Evolutionary conservation across 2,113 vertebrate genomes (phyloP).

Genomic region (Trichomycterus rosablanca): DNA sequence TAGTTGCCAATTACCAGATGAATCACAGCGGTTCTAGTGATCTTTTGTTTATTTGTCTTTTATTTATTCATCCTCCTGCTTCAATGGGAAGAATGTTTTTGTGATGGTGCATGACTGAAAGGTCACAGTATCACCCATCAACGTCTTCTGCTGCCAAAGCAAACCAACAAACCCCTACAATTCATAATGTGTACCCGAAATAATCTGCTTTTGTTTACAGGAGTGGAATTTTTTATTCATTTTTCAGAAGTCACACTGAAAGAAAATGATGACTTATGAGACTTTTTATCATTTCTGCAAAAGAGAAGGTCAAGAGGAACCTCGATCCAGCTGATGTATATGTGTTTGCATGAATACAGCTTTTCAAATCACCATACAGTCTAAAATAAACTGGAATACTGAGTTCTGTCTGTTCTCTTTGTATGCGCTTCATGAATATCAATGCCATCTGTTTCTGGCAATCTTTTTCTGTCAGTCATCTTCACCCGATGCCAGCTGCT

Average conservation of each 20-base stretch:
- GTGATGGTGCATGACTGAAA: no score
- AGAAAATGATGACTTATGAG: constrained; percentile 57
- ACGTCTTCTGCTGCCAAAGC: constrained; percentile 47
- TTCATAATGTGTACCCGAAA: constrained; percentile 43
- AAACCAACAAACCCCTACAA: constrained; percentile 47
- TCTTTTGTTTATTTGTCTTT: constrained; percentile 63
- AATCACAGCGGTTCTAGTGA: constrained; percentile 60
- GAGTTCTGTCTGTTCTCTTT: constrained; percentile 60
- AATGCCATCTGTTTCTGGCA: constrained; percentile 58
- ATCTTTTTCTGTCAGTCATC: constrained; percentile 52
- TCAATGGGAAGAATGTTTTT: constrained; percentile 37
- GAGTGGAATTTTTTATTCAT: constrained; percentile 43
- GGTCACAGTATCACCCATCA: constrained; percentile 43
- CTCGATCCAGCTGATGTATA: constrained; percentile 19
- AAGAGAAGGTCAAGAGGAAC: not conserved
- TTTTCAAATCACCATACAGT: constrained; percentile 56
- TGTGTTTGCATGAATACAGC: constrained; percentile 27
- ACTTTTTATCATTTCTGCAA: constrained; percentile 36
- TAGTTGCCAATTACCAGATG: constrained; percentile 58
- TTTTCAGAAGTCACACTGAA: constrained; percentile 54
- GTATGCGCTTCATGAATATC: constrained; percentile 63
- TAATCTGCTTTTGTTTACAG: not conserved
- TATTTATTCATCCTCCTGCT: constrained; percentile 54
- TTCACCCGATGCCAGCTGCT: constrained; percentile 54
- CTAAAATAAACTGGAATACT: constrained; percentile 55